phyloP scores from a whole-genome alignment of 2,888 invertebrate genomes.

The Neoitamus cyanurus region DNA sequence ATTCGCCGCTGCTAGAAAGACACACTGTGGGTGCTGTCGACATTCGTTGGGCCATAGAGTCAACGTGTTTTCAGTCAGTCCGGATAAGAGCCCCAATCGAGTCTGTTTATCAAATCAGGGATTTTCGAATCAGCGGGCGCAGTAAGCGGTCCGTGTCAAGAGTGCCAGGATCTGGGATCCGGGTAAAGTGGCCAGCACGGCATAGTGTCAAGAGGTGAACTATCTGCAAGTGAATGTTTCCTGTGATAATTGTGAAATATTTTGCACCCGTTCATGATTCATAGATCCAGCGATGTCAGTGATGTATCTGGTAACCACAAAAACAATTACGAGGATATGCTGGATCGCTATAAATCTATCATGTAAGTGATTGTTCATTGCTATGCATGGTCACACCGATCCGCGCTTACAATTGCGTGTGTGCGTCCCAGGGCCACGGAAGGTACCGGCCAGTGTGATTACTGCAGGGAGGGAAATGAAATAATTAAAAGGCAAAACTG shows the following conservation, averaged over 20 bases:
- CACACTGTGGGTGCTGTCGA: neutral
- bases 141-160: neutral
- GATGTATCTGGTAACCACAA: constrained; percentile 50
- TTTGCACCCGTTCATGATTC: constrained; percentile 42
- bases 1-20: neutral
- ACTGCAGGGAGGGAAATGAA: constrained; percentile 5
- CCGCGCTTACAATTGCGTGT: neutral
- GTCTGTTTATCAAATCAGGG: neutral
- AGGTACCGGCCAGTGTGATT: neutral
- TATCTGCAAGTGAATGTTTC: constrained; percentile 9
- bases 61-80: neutral
- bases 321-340: constrained; percentile 52
- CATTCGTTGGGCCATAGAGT: neutral
- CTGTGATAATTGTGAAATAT: constrained; percentile 46
- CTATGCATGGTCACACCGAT: constrained; percentile 16
- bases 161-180: neutral
- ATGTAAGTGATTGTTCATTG: constrained; percentile 51
- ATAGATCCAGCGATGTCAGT: constrained; percentile 49
- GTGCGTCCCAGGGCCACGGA: neutral
- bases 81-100: neutral
- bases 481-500: constrained; percentile 43
- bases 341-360: constrained; percentile 52
- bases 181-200: neutral
- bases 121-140: neutral
- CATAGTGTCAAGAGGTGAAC: neutral